A percentile compares a stretch with the other conserved stretches of the same genome.
These are phyloP conservation scores for Anhinga anhinga DNA, from an alignment of 2,113 vertebrate species.

Conservation along the genomic window DNA sequence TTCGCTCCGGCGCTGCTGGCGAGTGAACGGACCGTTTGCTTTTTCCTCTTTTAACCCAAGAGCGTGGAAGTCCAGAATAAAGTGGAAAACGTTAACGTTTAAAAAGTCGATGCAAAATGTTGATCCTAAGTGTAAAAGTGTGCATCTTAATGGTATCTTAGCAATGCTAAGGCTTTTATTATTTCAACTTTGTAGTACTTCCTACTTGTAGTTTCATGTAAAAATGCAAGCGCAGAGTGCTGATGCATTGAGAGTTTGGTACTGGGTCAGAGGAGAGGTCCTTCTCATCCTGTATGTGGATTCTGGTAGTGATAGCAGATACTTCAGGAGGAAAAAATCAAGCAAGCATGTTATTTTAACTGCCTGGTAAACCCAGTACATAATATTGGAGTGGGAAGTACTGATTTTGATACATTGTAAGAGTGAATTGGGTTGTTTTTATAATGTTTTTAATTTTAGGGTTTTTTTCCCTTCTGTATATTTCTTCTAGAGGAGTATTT, in stretches of 20 bases:
- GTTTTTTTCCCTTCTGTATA: background rate
- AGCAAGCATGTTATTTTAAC: background rate
- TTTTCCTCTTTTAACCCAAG: too few species aligned
- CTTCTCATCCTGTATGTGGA: rapidly evolving
- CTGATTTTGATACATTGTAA: rapidly evolving
- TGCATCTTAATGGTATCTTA: background rate
- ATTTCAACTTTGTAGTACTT: background rate
- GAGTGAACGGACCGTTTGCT: rapidly evolving
- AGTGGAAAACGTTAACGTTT: background rate
- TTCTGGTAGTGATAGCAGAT: background rate
- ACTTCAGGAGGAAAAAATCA: background rate
- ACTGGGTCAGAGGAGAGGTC: background rate
- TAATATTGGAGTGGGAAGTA: background rate
- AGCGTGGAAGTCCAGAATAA: background rate
- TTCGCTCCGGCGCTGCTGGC: rapidly evolving
- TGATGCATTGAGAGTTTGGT: background rate
- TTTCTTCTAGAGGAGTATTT: background rate
- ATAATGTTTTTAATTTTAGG: background rate
- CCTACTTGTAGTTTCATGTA: background rate
- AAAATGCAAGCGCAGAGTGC: rapidly evolving
- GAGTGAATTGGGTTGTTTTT: background rate
- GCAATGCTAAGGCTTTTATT: background rate
- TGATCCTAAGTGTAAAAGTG: too few species aligned
- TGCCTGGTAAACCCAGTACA: background rate
- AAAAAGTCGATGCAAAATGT: rapidly evolving